These are phyloP conservation scores for Diploscapter pachys DNA, from an alignment of 1,140 invertebrate species.

Conservation along the genomic window DNA sequence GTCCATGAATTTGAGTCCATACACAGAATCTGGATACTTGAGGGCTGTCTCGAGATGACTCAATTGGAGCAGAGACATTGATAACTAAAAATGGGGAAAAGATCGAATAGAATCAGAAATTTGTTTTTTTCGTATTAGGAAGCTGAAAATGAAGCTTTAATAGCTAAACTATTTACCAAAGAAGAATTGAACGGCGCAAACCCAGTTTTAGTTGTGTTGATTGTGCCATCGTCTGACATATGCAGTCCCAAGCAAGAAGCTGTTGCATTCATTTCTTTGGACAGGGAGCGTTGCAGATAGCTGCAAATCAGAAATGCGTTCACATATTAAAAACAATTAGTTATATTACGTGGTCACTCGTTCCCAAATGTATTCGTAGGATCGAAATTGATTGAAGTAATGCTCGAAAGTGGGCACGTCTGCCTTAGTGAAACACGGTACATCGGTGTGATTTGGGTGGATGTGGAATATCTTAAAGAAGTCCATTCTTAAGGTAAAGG, in stretches of 20 bases:
- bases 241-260: slow-evolving; percentile 16
- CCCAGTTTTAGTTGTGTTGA: not conserved
- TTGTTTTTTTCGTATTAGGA: too few species aligned
- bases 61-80: too few species aligned
- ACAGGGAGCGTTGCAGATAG: slow-evolving; percentile 16
- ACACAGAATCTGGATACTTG: too few species aligned
- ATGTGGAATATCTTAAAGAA: not conserved
- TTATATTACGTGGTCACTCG: slow-evolving; percentile 10
- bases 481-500: not conserved
- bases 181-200: not conserved
- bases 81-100: too few species aligned
- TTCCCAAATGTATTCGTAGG: slow-evolving; percentile 25
- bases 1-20: too few species aligned
- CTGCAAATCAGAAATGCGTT: not conserved
- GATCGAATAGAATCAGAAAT: too few species aligned
- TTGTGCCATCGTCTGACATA: slow-evolving; percentile 12
- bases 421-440: not conserved
- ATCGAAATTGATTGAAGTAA: slow-evolving; percentile 15
- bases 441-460: not conserved
- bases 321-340: not conserved
- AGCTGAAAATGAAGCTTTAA: too few species aligned
- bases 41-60: too few species aligned
- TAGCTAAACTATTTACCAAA: too few species aligned
- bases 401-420: not conserved
- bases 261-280: slow-evolving; percentile 22